Conservation (phyloP, 2,797 vertebrate genomes). For the Pipistrellus pygmaeus region DNA sequence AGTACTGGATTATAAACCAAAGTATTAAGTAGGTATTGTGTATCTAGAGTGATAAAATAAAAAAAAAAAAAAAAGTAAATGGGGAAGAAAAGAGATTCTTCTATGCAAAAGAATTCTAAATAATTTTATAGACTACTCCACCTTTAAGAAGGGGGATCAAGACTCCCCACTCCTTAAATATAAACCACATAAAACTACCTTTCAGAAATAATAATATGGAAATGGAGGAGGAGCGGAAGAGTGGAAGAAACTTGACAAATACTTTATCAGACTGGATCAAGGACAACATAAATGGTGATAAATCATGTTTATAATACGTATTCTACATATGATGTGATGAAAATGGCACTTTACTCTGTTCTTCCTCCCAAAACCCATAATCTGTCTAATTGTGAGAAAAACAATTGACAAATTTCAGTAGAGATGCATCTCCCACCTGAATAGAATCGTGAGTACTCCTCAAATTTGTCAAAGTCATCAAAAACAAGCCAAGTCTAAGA, state of each 20-base stretch:
- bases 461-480: not conserved
- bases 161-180: not conserved
- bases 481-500: not conserved
- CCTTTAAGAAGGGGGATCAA: not conserved
- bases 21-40: not conserved
- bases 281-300: not conserved
- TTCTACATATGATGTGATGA: not conserved
- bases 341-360: not conserved
- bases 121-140: not conserved
- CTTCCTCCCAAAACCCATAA: not conserved
- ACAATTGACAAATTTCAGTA: not conserved
- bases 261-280: not conserved
- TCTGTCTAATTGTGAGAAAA: not conserved
- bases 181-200: not conserved
- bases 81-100: not conserved
- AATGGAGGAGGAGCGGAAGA: not conserved
- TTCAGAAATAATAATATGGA: not conserved
- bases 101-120: not conserved
- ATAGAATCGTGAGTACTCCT: not conserved
- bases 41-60: not conserved
- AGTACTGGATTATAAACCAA: not conserved
- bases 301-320: not conserved
- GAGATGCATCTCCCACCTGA: not conserved
- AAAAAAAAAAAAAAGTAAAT: not conserved
- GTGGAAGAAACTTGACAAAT: not conserved